A percentile compares a stretch with the other conserved stretches of the same genome.
Evolutionary conservation across 1,140 invertebrate species (phyloP).

Genomic region (Heliconius himera): DNA sequence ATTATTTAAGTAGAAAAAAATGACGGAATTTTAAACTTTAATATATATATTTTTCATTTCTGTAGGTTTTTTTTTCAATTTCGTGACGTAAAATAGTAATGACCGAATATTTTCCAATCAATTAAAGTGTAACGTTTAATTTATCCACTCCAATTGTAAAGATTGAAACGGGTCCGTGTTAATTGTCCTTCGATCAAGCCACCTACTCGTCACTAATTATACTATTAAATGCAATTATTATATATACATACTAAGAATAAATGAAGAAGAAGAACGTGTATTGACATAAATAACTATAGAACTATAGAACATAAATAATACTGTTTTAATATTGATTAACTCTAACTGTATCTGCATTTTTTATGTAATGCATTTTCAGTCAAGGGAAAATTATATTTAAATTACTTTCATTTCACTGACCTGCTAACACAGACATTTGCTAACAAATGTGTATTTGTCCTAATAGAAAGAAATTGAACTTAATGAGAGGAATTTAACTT

Average conservation of each 20-base stretch:
- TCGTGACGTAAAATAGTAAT: not conserved
- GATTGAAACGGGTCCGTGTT: conserved; percentile 39
- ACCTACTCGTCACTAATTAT: conserved; percentile 48
- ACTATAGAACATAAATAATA: not conserved
- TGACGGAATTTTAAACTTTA: not conserved
- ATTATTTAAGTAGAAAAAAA: too few relatives aligned
- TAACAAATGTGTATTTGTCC: too few relatives aligned
- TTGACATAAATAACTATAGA: not conserved
- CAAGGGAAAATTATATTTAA: too few relatives aligned
- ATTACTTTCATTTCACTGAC: too few relatives aligned
- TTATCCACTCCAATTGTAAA: conserved; percentile 39
- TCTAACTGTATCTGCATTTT: too few relatives aligned
- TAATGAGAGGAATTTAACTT: too few relatives aligned
- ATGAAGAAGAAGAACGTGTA: not conserved
- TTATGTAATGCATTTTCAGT: too few relatives aligned
- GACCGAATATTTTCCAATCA: conserved; percentile 18
- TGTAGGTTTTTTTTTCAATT: not conserved
- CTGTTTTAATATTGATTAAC: too few relatives aligned
- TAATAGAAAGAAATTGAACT: too few relatives aligned
- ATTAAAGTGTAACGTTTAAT: conserved; percentile 32
- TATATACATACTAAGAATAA: not conserved
- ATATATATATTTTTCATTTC: not conserved
- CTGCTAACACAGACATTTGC: too few relatives aligned
- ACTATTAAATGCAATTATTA: conserved; percentile 40
- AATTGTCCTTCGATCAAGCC: conserved; percentile 44